Evolutionary conservation across 2,888 invertebrate species (phyloP), one percentile per base, ranked within the genome.

Genomic region (Latrodectus hesperus): DNA sequence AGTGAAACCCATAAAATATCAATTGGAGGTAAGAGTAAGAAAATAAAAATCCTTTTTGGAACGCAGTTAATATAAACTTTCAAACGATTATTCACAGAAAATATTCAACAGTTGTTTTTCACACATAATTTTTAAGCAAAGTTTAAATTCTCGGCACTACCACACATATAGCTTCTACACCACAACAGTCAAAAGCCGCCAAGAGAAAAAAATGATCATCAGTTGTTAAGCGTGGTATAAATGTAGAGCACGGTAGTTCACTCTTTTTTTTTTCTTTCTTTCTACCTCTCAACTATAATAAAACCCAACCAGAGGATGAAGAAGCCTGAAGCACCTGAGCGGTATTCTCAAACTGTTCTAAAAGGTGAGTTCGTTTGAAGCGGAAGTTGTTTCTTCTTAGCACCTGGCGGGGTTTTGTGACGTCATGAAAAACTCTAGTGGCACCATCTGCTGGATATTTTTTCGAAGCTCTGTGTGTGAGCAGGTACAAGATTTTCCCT

Each of bases 361-460:
- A n/a, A 68, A 52, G 60, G 49, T 49, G 65, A 55, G 82, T 64
- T 81, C 81, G 75, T 72, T 82, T 65, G 75, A 87, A 77, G 81
- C 86, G 86, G 86, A 87, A 87, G 86, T 80, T 22, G 22, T 38
- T 12, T 75, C 65, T 76, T 77, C 77, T 73, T 81, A 26, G 76
- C 81, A 81, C 81, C 86, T 82, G 81, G 86, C 81, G 80, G 80
- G 71, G 51, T 4, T 71, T 51, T 65, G 65, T 87, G 86, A 87
- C 86, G 86, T 87, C 86, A 87, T 55, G 14, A 16, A 9, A 75
- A 68, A 70, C 83, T 70, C n/a, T 74, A 65, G 86, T 81, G 68
- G 86, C 86, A 77, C 81, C 86, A 87, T 87, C 86, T 87, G 86
- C 81, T 72, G 86, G 71, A 22, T 26, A 11, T 38, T 77, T 26